A percentile compares a stretch with the other conserved stretches of the same genome.
phyloP scores from a whole-genome alignment of 2,113 vertebrate species.

The Redunca redunca region DNA sequence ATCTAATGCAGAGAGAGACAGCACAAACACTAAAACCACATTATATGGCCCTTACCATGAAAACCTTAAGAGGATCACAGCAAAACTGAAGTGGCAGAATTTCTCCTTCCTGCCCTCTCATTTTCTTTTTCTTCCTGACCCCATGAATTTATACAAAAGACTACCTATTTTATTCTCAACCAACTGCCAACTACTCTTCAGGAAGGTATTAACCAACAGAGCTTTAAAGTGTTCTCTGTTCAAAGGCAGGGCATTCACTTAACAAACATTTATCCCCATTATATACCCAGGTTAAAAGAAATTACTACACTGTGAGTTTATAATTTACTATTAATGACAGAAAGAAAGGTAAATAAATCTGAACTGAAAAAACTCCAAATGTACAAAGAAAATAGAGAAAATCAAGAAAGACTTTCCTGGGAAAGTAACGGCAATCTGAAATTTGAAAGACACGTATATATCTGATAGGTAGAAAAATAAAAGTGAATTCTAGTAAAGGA shows the following conservation, averaged over 20 bases:
- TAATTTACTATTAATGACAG: not conserved
- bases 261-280: not conserved
- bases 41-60: not conserved
- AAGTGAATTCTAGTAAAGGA: not conserved
- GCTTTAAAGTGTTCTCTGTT: not conserved
- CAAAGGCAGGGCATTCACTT: not conserved
- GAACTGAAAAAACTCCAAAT: not conserved
- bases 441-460: not conserved
- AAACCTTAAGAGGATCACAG: not conserved
- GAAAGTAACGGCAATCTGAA: not conserved
- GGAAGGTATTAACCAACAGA: not conserved
- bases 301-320: not conserved
- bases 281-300: not conserved
- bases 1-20: not conserved
- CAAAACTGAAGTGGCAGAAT: not conserved
- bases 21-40: not conserved
- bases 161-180: not conserved
- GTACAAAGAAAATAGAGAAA: not conserved
- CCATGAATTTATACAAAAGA: not conserved
- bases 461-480: not conserved
- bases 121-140: not conserved
- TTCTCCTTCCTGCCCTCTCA: not conserved
- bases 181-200: not conserved
- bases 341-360: not conserved
- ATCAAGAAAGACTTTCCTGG: not conserved